Evolutionary conservation across 2,888 invertebrate genomes (phyloP), one percentile per base, ranked within the genome.

Genomic region (Sialis lutaria): DNA sequence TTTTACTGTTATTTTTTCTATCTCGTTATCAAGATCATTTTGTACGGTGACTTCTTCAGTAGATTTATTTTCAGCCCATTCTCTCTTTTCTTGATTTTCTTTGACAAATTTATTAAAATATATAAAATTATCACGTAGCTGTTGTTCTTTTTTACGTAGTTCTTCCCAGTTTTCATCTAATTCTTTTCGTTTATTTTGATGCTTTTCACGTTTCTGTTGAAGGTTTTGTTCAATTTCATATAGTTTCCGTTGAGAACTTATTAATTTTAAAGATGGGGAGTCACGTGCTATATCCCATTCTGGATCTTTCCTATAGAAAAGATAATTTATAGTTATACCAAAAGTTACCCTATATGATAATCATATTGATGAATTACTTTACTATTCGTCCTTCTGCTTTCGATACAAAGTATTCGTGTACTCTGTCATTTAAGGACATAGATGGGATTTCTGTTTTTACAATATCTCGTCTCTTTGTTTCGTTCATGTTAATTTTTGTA

Each of bases 11-110:
- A 76, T 67, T 0, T 69, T 67, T 4, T 69, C 65, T 0, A 74
- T 73, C 58, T 75, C 74, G n/a, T 59, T 59, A 1, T 64, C 59
- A 53, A 70, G 69, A 6, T 67, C 63, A 46, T 64, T 58, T 46
- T 74, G 64, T 1, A 71, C 64, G 22, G 69, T 67, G 3, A 54
- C 59, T 56, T 79, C 77, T 0, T 72, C 74, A 1, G 57, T 58
- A 59, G 77, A 73, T 57, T 76, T 77, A 6, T 68, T 65, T 42
- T 70, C 67, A 0, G 78, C 77, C 6, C 79, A 67, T 46, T 74
- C 72, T 8, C 75, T 70, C 54, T 79, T 79, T 53, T 78, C 75
- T 51, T 72, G 69, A 56, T 79, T 79, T 55, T 79, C 79, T 53
- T 70, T 65, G 6, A 77, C 72, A 53, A 78, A 78, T 64, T 72